phyloP scores from a whole-genome alignment of 1,140 invertebrate genomes.

The Microplitis mediator region DNA sequence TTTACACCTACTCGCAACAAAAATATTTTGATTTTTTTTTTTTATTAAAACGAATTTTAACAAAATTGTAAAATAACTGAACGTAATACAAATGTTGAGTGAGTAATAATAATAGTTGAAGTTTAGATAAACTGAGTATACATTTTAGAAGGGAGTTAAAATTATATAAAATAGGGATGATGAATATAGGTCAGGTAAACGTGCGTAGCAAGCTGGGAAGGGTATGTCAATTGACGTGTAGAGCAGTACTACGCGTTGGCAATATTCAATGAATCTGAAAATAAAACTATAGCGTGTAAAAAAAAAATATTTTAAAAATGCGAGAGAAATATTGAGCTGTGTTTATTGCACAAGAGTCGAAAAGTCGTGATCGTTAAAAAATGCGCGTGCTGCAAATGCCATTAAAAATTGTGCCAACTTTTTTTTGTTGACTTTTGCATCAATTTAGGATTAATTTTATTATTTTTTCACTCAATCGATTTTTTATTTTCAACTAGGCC shows the following conservation, averaged over 20 bases:
- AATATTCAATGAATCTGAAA: slow-evolving; percentile 35
- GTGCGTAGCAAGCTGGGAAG: neutral
- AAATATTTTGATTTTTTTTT: too few relatives aligned
- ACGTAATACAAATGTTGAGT: too few relatives aligned
- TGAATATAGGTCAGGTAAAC: neutral
- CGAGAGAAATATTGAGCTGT: slow-evolving; percentile 14
- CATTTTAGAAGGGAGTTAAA: neutral
- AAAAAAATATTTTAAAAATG: neutral
- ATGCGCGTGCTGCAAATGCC: slow-evolving; percentile 48
- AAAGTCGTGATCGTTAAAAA: slow-evolving; percentile 46
- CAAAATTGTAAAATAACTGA: too few relatives aligned
- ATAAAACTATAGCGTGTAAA: slow-evolving; percentile 2
- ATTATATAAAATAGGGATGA: neutral
- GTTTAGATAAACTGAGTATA: neutral
- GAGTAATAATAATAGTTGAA: too few relatives aligned
- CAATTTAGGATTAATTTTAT: too few relatives aligned
- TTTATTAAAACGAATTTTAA: too few relatives aligned
- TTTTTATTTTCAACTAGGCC: too few relatives aligned
- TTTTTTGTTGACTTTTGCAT: too few relatives aligned
- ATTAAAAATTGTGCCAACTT: slow-evolving; percentile 30
- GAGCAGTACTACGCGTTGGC: slow-evolving; percentile 21
- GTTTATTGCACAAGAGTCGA: neutral
- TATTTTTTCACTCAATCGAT: too few relatives aligned
- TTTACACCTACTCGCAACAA: too few relatives aligned
- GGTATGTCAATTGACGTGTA: slow-evolving; percentile 15